Base-by-base conservation (phyloP, 2,113 vertebrate genomes). In the Narcine bancroftii region DNA sequence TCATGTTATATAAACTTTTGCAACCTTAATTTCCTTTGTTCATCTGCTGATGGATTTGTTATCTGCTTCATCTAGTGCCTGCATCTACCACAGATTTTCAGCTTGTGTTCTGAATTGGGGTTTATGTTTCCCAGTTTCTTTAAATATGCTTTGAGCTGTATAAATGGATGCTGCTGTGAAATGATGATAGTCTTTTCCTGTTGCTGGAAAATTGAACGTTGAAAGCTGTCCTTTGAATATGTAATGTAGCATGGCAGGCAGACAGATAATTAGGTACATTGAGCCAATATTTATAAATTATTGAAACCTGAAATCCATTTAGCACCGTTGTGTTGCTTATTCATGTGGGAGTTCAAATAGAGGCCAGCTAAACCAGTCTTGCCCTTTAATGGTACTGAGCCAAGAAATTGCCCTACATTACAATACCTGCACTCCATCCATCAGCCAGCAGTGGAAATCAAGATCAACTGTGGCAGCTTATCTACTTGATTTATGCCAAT, bases 321-420 rank as follows among this genome's bases (percentile, higher is more conserved):
- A 45, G 87, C 36, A 91, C 36, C 66, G 69, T 24, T 69, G 19
- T 89, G 87, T 26, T 45, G 39, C n/a, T 91, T 91, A 91, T 91
- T 91, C 60, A 91, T 91, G 87, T 66, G 6, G 53, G 63, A 66
- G 87, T 91, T 91, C 87, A 91, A 63, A 91, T 19, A 91, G 21
- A 91, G 87, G 87, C 65, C 87, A 91, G 24, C 60, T 66, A 15
- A 69, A 33, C 21, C 87, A 91, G 63, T 45, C 63, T 10, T 66
- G n/a, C 63, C 36, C 87, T 42, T 91, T 91, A 39, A 45, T 45
- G 36, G 63, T 91, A 13, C 36, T 91, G 66, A 39, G 42, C 36
- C 26, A 66, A 65, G 21, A 5, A 47, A 15, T 5, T 91, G 63
- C 89, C n/a, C 89, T 91, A 45, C 50, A 87, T 11, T 33, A 65